Base-by-base conservation (phyloP, 2,797 vertebrate genomes). In the Bradypodion pumilum region DNA sequence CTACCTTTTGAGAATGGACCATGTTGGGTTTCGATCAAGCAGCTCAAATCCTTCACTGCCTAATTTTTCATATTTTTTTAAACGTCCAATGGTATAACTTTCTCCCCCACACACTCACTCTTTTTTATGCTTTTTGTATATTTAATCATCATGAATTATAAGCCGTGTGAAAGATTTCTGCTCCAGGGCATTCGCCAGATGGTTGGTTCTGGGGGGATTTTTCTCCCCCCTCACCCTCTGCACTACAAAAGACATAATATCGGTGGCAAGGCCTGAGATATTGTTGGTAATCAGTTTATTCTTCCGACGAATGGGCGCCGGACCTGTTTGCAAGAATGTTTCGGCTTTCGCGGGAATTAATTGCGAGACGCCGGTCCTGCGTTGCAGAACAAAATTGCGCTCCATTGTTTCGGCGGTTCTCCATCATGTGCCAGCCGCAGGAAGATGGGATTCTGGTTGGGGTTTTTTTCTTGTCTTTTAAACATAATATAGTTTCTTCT, bases 231-330 rank as follows among this genome's bases (percentile, higher is more conserved):
- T 7, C 94, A 25, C 46, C 63, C 56, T 95, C 94, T 92, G 94
- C 95, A 94, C 95, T 95, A 96, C 96, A 96, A 96, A 96, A 95
- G 95, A 93, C 95, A 95, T 96, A 96, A 96, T 96, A 95, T 96
- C 96, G 95, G 95, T 95, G 95, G 95, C 95, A 96, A 95, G 95
- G 95, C 96, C 94, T 91, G 95, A 95, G 92, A 95, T 95, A 94
- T 95, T 95, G 94, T 95, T 96, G 94, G 95, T 96, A 96, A 96
- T 96, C 95, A 95, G 95, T 95, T 95, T 94, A 96, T 96, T 96
- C 96, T 96, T 95, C 93, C 93, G 74, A 94, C 92, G 91, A 95
- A 94, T 93, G 92, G 93, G 95, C 94, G 94, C 93, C 95, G 95
- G 96, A 96, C 96, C 96, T 96, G 94, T 96, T 96, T 92, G 93